Conservation (phyloP, 2,797 vertebrate genomes). For the Crocodylus rhombifer region DNA sequence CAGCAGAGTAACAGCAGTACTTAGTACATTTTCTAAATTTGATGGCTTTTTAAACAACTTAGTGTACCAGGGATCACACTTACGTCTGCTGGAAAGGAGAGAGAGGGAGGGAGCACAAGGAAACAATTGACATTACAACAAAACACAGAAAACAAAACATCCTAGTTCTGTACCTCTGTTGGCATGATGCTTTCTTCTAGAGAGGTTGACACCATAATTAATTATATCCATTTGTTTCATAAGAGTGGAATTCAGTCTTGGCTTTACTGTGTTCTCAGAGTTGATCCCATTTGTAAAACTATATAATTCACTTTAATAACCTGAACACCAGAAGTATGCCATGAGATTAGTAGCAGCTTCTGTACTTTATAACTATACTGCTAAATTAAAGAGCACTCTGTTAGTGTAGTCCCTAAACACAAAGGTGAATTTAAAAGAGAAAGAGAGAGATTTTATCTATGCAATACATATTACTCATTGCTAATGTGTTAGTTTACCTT, state of each 20-base stretch:
- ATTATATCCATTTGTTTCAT: constrained; percentile 66
- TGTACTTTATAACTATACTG: constrained; percentile 20
- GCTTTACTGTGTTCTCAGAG: constrained; percentile 40
- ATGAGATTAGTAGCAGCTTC: constrained; percentile 41
- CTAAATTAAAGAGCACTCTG: constrained; percentile 20
- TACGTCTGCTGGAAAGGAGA: constrained; percentile 37
- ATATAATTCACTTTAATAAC: constrained; percentile 49
- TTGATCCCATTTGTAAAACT: constrained; percentile 58
- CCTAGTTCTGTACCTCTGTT: neutral
- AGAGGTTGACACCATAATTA: constrained; percentile 71
- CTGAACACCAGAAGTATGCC: neutral
- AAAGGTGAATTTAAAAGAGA: neutral
- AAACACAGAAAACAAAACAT: constrained; percentile 23
- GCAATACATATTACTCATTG: neutral
- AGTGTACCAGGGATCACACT: neutral
- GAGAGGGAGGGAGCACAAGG: neutral
- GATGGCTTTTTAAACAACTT: constrained; percentile 60
- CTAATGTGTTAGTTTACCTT: neutral
- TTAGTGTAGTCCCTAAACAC: neutral
- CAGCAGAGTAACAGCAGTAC: neutral
- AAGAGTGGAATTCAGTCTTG: constrained; percentile 60
- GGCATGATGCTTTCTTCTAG: constrained; percentile 23
- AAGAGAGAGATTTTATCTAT: neutral
- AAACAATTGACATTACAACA: constrained; percentile 17
- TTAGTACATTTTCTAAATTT: constrained; percentile 7